phyloP scores from a whole-genome alignment of 2,113 vertebrate species.

The Eublepharis macularius region DNA sequence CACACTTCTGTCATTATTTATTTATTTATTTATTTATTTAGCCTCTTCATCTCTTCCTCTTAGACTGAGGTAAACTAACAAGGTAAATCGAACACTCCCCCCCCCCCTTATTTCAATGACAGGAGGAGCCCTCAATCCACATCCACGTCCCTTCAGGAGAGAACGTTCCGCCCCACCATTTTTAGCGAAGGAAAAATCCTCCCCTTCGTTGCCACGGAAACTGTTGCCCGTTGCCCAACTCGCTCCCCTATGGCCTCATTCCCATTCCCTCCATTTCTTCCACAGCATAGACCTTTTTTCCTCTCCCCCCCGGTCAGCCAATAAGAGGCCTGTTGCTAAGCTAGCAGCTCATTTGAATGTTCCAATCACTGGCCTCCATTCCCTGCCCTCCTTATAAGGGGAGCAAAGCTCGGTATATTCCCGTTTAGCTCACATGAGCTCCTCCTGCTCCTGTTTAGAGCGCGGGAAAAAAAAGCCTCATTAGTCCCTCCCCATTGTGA shows the following conservation, averaged over 20 bases:
- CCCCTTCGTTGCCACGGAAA: background rate
- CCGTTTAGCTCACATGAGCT: background rate
- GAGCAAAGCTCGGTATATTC: slow-evolving; percentile 20
- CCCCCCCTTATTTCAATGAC: background rate
- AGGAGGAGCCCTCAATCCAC: rapidly evolving
- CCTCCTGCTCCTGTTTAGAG: background rate
- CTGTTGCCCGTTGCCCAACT: background rate
- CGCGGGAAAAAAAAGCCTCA: slow-evolving; percentile 33
- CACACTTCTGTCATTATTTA: too few species aligned
- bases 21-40: background rate
- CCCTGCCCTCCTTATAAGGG: slow-evolving; percentile 75
- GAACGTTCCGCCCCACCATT: background rate
- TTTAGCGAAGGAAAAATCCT: background rate
- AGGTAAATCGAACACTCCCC: background rate
- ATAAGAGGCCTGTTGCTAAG: slow-evolving; percentile 75
- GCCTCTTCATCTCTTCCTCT: background rate
- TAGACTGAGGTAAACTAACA: background rate
- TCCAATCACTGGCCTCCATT: slow-evolving; percentile 60
- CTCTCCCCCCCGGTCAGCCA: slow-evolving; percentile 44
- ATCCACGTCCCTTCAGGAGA: rapidly evolving
- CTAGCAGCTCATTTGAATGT: slow-evolving; percentile 74
- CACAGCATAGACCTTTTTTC: background rate
- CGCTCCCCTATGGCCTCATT: background rate
- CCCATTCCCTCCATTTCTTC: background rate
- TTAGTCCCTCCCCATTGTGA: background rate